Evolutionary conservation across 2,888 invertebrate species (phyloP), one percentile per base, ranked within the genome.

Genomic region (Aporophyla nigra): DNA sequence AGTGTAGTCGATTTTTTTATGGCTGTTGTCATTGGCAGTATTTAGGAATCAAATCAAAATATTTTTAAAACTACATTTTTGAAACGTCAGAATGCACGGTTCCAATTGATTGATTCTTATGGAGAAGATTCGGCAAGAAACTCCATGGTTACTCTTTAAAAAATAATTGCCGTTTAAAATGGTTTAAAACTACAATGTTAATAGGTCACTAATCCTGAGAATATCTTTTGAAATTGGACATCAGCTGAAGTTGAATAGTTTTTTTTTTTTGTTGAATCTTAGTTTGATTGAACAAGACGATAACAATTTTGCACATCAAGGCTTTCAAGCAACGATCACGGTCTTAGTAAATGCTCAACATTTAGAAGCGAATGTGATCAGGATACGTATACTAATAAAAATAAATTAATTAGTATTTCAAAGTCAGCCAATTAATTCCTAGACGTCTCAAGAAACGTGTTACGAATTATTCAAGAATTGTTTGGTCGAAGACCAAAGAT

Each of bases 401-500:
- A 21, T 46, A 7, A 53, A 49, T 51, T 0, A 56, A 56, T 78
- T 54, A 49, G n/a, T 54, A 56, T 62, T 62, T 62, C 19, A 67
- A 56, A 51, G 19, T n/a, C 46, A 40, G 10, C 6, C 12, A 56
- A 43, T 56, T 63, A 69, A 40, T 27, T 68, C n/a, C 3, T n/a
- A 24, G 4, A n/a, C 43, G 24, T 65, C 5, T 5, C 6, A 19
- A 16, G 0, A 14, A 9, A 61, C 72, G 46, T 61, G 46, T 24
- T 2, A 24, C 5, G 62, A 63, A 68, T 78, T 24, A 63, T 78
- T 46, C 27, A 73, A 27, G 4, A 21, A 21, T 7, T n/a, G 16
- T n/a, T 74, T 63, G 56, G 40, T 43, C 16, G 51, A 78, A 67
- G 61, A 66, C 19, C 43, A 67, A 54, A 51, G 6, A 33, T 61